These are phyloP conservation scores for Oscheius sp. DNA, from an alignment of 2,888 invertebrate species.

Conservation along the genomic window DNA sequence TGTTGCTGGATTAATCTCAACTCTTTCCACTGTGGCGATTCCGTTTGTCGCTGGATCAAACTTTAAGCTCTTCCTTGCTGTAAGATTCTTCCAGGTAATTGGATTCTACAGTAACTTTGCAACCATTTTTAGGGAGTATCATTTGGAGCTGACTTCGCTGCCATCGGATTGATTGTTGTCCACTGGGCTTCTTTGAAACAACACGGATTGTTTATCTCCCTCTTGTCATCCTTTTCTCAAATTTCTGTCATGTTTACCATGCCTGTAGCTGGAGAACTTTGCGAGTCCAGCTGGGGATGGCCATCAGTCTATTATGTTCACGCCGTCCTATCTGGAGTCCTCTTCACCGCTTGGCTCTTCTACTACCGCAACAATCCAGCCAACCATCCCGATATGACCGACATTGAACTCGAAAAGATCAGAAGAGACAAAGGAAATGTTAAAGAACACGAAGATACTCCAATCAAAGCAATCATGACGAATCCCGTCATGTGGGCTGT, in stretches of 20 bases:
- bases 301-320: slow-evolving; percentile 56
- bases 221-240: slow-evolving; percentile 65
- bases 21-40: slow-evolving; percentile 57
- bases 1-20: slow-evolving; percentile 56
- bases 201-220: slow-evolving; percentile 63
- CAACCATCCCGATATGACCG: slow-evolving; percentile 55
- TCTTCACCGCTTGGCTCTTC: slow-evolving; percentile 48
- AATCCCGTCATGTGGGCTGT: slow-evolving; percentile 57
- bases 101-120: background rate
- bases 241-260: slow-evolving; percentile 66
- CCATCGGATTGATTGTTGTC: slow-evolving; percentile 62
- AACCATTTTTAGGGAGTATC: slow-evolving; percentile 50
- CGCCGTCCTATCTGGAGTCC: slow-evolving; percentile 41
- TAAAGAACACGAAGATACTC: slow-evolving; percentile 33
- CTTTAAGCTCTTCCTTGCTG: slow-evolving; percentile 47
- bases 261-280: slow-evolving; percentile 61
- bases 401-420: slow-evolving; percentile 57
- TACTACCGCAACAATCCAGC: slow-evolving; percentile 54
- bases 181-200: slow-evolving; percentile 64
- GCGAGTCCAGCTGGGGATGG: slow-evolving; percentile 57
- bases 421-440: slow-evolving; percentile 54
- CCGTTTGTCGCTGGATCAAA: slow-evolving; percentile 45
- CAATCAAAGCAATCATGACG: slow-evolving; percentile 41
- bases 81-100: slow-evolving; percentile 61
- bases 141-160: slow-evolving; percentile 66